Conservation (phyloP, 2,888 invertebrate genomes). For the Sturmia bella region DNA sequence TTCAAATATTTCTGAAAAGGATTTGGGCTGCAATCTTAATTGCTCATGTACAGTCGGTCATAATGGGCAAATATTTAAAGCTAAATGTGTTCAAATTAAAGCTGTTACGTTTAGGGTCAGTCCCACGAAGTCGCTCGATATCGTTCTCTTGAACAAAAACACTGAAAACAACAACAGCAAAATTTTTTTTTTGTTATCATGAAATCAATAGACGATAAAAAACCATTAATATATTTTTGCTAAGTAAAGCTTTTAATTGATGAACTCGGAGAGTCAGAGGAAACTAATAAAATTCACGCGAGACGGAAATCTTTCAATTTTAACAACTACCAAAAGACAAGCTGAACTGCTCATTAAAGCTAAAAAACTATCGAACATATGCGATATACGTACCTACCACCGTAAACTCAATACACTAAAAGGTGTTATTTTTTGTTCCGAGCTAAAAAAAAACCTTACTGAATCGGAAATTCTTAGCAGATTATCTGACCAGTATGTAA, state of each 20-base stretch:
- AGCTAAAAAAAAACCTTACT: slow-evolving; percentile 13
- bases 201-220: slow-evolving; percentile 6
- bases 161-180: too few species aligned
- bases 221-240: slow-evolving; percentile 7
- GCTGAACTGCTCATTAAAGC: slow-evolving; percentile 13
- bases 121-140: too few species aligned
- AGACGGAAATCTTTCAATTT: slow-evolving; percentile 14
- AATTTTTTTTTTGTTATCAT: too few species aligned
- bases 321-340: slow-evolving; percentile 21
- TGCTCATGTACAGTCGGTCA: too few species aligned
- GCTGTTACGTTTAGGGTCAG: too few species aligned
- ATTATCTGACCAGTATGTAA: slow-evolving; percentile 34
- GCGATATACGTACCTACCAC: slow-evolving; percentile 24
- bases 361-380: slow-evolving; percentile 33
- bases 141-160: too few species aligned
- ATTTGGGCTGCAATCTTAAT: too few species aligned
- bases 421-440: slow-evolving; percentile 13
- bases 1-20: too few species aligned
- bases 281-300: slow-evolving; percentile 29
- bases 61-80: too few species aligned
- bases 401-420: slow-evolving; percentile 47
- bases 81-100: too few species aligned
- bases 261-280: slow-evolving; percentile 4
- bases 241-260: slow-evolving; percentile 29
- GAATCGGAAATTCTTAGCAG: slow-evolving; percentile 28